phyloP scores from a whole-genome alignment of 2,113 vertebrate genomes.

The Corapipo altera region DNA sequence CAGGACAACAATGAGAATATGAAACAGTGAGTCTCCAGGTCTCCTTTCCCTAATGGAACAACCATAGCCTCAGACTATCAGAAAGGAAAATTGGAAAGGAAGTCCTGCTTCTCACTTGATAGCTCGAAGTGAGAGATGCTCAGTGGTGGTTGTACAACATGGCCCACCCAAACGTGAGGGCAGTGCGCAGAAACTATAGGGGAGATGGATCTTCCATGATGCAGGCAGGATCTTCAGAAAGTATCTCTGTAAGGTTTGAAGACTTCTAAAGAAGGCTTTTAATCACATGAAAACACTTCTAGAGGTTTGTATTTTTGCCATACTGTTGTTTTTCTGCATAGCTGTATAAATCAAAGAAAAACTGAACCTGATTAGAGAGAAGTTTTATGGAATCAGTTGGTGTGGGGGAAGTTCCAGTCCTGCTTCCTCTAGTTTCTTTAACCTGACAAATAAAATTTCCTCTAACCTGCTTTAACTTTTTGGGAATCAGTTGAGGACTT shows the following conservation, averaged over 20 bases:
- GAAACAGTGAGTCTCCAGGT: neutral
- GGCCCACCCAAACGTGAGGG: rapidly evolving
- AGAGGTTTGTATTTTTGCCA: neutral
- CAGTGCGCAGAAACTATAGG: neutral
- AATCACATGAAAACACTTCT: neutral
- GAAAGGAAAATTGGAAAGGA: neutral
- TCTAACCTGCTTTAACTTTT: neutral
- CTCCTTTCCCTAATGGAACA: neutral
- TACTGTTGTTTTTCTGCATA: neutral
- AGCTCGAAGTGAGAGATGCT: neutral
- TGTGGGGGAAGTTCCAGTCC: neutral
- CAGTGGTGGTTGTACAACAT: neutral
- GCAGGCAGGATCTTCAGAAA: neutral
- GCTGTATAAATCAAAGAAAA: neutral
- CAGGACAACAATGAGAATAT: neutral
- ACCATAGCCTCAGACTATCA: neutral
- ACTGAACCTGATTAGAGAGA: neutral
- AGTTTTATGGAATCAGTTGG: neutral
- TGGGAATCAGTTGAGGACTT: neutral
- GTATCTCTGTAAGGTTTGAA: neutral
- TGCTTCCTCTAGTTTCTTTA: neutral
- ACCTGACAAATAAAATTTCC: neutral
- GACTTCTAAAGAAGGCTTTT: neutral
- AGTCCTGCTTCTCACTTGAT: neutral
- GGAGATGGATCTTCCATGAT: neutral